Base-by-base conservation (phyloP, 2,797 vertebrate genomes). In the Nothura maculosa region DNA sequence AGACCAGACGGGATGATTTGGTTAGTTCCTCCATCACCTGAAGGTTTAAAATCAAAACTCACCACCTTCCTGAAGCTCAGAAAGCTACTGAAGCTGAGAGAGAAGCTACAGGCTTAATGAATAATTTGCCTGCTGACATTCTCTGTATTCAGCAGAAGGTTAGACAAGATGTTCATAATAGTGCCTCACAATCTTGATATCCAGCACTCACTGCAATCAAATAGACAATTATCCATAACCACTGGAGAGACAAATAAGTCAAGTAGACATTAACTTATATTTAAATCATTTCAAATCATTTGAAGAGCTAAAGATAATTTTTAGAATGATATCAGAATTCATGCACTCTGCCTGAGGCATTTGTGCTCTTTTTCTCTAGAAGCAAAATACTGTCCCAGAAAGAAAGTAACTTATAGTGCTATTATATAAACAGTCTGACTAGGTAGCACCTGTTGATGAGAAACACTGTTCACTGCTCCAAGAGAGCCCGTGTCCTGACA, bases 151-250 rank as follows among this genome's bases (percentile, higher is more conserved):
- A 92, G 82, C 85, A 95, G 89, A 87, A 79, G 87, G 89, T 79
- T 93, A 91, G 74, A 81, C 69, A 93, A 94, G 63, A 87, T 93
- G 85, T 85, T 94, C 76, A 73, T 61, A 85, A 92, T 67, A 91
- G 78, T 61, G 43, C 60, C 43, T 93, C 83, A 74, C 93, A 95
- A 67, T 70, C 60, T 63, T 89, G 24, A 74, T 83, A 67, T 79
- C 89, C 90, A 87, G 77, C 90, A 77, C 77, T 84, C 1, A 4
- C 74, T 91, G 77, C 81, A 89, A 79, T 87, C 67, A 93, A 92
- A 85, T 58, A 81, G 64, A 40, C 70, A 81, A 81, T 92, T 94
- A 93, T 87, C 63, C 91, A 50, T 69, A 95, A 80, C 81, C 76
- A 63, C 9, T 70, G 18, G 3, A 32, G 60, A 92, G 47, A 77